Evolutionary conservation across 2,888 invertebrate species (phyloP).

Genomic region (Leptura quadrifasciata): DNA sequence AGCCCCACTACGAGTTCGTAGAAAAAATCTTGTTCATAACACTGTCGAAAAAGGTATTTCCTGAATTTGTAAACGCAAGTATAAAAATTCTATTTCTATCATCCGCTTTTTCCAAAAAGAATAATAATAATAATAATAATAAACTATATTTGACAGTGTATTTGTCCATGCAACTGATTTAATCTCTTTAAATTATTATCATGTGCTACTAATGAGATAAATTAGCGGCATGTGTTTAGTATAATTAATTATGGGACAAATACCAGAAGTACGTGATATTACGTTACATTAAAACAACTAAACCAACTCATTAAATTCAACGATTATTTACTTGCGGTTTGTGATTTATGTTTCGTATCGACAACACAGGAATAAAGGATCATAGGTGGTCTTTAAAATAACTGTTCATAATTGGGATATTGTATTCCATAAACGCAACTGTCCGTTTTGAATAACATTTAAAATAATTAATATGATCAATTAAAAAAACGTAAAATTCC

Average conservation of each 20-base stretch:
- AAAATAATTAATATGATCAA: background rate
- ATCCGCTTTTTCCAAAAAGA: too few relatives aligned
- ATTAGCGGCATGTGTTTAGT: constrained; percentile 17
- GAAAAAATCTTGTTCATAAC: too few relatives aligned
- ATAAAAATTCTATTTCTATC: too few relatives aligned
- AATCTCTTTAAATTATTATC: background rate
- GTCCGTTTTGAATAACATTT: background rate
- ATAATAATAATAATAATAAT: too few relatives aligned
- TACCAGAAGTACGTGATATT: constrained; percentile 11
- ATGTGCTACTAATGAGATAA: constrained; percentile 9
- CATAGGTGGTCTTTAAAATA: constrained; percentile 15
- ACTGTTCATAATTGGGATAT: constrained; percentile 4
- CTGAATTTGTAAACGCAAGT: too few relatives aligned
- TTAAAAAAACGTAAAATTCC: too few relatives aligned
- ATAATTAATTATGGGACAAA: constrained; percentile 4
- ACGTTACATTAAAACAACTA: constrained; percentile 16
- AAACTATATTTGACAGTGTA: too few relatives aligned
- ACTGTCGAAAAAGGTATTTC: too few relatives aligned
- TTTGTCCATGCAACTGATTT: background rate
- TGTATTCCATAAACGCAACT: background rate
- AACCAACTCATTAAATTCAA: constrained; percentile 15
- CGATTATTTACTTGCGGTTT: background rate
- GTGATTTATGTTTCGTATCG: constrained; percentile 20
- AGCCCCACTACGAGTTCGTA: too few relatives aligned
- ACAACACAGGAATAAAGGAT: background rate